Base-by-base conservation (phyloP, 2,888 invertebrate genomes). In the Listrodromus nycthemerus region DNA sequence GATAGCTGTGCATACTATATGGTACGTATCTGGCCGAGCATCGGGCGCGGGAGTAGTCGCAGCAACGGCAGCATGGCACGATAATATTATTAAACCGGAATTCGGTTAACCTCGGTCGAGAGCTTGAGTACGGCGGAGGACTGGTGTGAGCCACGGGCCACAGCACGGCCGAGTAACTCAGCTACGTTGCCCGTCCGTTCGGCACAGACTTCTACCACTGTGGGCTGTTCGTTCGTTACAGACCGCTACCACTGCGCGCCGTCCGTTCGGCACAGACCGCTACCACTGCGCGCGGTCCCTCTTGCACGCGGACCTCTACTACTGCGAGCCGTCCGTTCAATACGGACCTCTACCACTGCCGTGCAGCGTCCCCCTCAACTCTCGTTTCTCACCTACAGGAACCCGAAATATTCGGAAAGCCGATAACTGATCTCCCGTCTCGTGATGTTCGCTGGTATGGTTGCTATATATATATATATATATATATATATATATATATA, bases 21-120 rank as follows among this genome's bases (percentile, higher is more conserved):
- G 48, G 33, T 37, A 24, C 24, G 27, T 74, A 71, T 37, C 65
- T 73, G 55, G 45, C 75, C 27, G 58, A 82, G 65, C 75, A 83
- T 55, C 50, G 24, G n/a, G 45, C 61, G 30, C 61, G 19, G 27
- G 30, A 65, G 50, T 66, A 50, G 24, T 30, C 30, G 52, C 30
- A 55, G 63, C 33, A 80, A 52, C 65, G 45, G 73, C 61, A 77
- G 79, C 67, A 70, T 80, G 45, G 76, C 78, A 76, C 74, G 82
- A 80, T 83, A 74, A 85, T 83, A 85, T 85, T 80, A 80, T 83
- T 85, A 83, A 83, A 81, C 71, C 75, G 84, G 81, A 86, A 86
- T 83, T 85, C 76, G 71, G 87, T 88, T 87, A 85, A 86, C 85
- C 84, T 82, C 77, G 83, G 67, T 81, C 75, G 78, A 75, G 79